Evolutionary conservation across 2,888 invertebrate species (phyloP).

Genomic region (Aradus depressus): DNA sequence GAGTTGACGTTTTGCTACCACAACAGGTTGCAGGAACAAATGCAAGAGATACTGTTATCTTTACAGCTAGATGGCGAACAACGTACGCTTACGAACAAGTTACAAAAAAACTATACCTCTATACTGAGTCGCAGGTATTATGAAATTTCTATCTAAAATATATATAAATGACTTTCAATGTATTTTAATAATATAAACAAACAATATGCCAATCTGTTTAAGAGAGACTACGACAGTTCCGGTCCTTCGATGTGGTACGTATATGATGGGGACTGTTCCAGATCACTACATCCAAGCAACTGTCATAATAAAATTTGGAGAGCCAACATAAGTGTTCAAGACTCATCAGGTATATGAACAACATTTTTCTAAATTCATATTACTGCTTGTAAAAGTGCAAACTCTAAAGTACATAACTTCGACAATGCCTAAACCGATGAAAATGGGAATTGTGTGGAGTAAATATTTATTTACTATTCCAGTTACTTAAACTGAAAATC

Average conservation of each 20-base stretch:
- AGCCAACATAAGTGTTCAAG: constrained; percentile 53
- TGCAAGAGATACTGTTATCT: not conserved
- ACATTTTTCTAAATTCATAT: not conserved
- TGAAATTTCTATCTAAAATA: not conserved
- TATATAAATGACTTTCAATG: not conserved
- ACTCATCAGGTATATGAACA: constrained; percentile 46
- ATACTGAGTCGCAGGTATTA: constrained; percentile 29
- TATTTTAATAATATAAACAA: not conserved
- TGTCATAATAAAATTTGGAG: constrained; percentile 61
- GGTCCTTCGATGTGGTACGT: constrained; percentile 49
- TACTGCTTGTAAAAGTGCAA: not conserved
- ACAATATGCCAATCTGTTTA: not conserved
- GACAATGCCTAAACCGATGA: not conserved
- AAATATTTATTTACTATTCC: no score
- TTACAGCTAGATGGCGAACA: constrained; percentile 34
- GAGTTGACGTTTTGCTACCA: constrained; percentile 8
- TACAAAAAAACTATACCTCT: constrained; percentile 30
- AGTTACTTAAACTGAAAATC: no score
- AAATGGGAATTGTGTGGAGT: no score
- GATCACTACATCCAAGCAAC: constrained; percentile 41
- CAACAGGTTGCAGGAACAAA: not conserved
- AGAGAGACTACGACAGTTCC: constrained; percentile 42
- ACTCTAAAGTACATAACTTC: not conserved
- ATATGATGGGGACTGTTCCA: constrained; percentile 53
- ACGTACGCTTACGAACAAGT: constrained; percentile 41